Conservation (phyloP, 2,113 vertebrate genomes). For the Pluvianellus socialis region DNA sequence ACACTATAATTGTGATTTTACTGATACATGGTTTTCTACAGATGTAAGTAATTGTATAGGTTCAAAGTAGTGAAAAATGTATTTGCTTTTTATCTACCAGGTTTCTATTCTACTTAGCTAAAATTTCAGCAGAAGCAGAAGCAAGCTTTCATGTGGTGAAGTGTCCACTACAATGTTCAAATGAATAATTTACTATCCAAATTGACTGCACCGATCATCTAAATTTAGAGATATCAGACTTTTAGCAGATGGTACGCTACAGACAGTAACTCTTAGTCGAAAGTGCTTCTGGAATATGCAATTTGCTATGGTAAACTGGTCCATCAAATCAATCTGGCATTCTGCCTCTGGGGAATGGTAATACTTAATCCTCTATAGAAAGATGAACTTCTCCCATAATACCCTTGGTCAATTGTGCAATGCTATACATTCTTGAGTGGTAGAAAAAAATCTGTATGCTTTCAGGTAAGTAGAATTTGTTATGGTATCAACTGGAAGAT, state of each 20-base stretch:
- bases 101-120: neutral
- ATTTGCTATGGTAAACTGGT: constrained; percentile 50
- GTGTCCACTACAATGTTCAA: constrained; percentile 32
- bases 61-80: neutral
- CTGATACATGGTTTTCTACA: neutral
- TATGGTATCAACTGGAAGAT: constrained; percentile 8
- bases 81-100: neutral
- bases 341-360: constrained; percentile 26
- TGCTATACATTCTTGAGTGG: neutral
- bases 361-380: constrained; percentile 10
- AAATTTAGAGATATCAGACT: constrained; percentile 55
- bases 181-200: constrained; percentile 51
- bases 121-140: constrained; percentile 17
- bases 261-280: constrained; percentile 39
- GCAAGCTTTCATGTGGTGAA: constrained; percentile 22
- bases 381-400: constrained; percentile 26
- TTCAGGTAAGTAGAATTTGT: constrained; percentile 46
- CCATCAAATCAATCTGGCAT: constrained; percentile 48
- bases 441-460: neutral
- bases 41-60: neutral
- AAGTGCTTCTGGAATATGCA: constrained; percentile 32
- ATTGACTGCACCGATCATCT: constrained; percentile 21
- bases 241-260: constrained; percentile 44
- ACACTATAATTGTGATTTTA: neutral
- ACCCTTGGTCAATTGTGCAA: constrained; percentile 23